Evolutionary conservation across 2,797 vertebrate genomes (phyloP), one percentile per base, ranked within the genome.

Genomic region (Microchirus variegatus): DNA sequence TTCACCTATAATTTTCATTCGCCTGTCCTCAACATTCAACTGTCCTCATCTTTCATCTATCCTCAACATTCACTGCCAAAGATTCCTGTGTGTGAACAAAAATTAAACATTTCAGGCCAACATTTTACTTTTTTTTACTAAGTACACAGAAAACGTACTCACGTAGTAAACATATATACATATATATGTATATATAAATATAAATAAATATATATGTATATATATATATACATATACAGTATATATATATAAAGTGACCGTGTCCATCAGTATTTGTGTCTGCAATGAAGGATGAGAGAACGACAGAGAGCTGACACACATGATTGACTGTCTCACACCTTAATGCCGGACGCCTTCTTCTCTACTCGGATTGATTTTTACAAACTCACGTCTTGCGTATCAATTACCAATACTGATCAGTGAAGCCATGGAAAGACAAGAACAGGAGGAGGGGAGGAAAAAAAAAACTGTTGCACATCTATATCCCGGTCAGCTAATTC

Each of bases 381-480:
- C 81, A 67, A 81, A 74, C 80, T 62, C 60, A 56, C 67, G 73
- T 81, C 81, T 22, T 56, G 63, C 15, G 44, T 81, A 85, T 87
- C 86, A 82, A 72, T 87, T 70, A 74, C 76, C 80, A 16, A 87
- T 87, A 77, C 49, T 7, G 56, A 84, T 88, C 87, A 59, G 76
- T 82, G 60, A 31, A n/a, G 44, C 54, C 18, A 55, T n/a, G 44
- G 70, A 59, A 54, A 70, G 63, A 73, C 53, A 57, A 38, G 44
- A 70, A 59, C 66, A 31, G 58, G 66, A 57, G 37, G 22, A 22
- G 4, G 4, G 4, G 4, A 22, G 4, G 4, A 22, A 22, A 22
- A 22, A 22, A 5, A 26, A 41, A 42, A 76, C 66, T 64, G 73
- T 62, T 58, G 64, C 44, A 53, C 12, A 12, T 80, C 63, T 61